Base-by-base conservation (phyloP, 1,140 invertebrate species). In the Caerostris darwini region DNA sequence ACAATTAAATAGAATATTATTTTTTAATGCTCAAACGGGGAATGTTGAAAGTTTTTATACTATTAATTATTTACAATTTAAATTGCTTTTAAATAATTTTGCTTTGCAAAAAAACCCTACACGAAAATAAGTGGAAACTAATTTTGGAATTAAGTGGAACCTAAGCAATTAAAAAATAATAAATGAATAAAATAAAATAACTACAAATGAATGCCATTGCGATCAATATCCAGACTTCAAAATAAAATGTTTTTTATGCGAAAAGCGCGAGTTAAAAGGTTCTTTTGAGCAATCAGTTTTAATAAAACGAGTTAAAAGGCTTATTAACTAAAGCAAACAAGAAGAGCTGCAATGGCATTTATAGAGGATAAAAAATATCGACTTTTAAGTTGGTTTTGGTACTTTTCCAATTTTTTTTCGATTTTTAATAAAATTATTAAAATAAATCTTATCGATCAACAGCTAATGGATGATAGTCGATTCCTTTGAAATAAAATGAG, bases 371-470 rank as follows among this genome's bases (percentile, higher is more conserved):
- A 71, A 71, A 71, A 71, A 71, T 3, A 7, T 7, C 0, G 14
- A 67, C 5, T 19, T 34, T 71, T 7, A 71, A 71, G 34, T 5
- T 77, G 34, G 8, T 10, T 77, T 50, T 50, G 7, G 34, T 50
- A 34, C 69, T 77, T 77, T 34, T 19, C 8, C 50, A 50, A 3
- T 10, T 34, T 8, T 77, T 77, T 5, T 34, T 77, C 7, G 12
- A 77, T 0, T 77, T 34, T 77, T 77, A 50, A 77, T 77, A 10
- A 77, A 77, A 77, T 77, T 77, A 77, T 77, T 77, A 77, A 77
- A 77, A 77, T 77, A 77, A 77, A 77, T 77, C 19, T 34, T 71
- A 77, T 77, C 69, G 69, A 77, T 77, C 69, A 53, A 50, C 19
- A 8, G 4, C 4, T 77, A 10, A 50, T 77, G 7, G 50, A 77